Conservation (phyloP, 2,113 vertebrate species). For the Prolemur simus region DNA sequence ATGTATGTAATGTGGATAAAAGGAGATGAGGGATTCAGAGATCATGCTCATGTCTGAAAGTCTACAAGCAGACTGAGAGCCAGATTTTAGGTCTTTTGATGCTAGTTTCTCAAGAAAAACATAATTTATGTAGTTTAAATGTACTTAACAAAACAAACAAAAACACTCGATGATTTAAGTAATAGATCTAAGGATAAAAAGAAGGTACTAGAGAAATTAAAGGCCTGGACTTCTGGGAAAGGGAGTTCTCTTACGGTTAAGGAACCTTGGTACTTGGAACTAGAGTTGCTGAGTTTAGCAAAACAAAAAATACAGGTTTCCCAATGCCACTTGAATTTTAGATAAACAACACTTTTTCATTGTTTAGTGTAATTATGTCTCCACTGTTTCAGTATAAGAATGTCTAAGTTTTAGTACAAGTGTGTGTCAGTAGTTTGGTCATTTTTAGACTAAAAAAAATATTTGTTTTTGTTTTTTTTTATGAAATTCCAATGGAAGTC, state of each 20-base stretch:
- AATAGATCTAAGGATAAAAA: not conserved
- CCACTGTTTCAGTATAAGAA: not conserved
- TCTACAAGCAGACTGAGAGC: not conserved
- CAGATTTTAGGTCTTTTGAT: not conserved
- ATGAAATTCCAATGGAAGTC: not conserved
- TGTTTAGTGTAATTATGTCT: not conserved
- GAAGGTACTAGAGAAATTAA: not conserved
- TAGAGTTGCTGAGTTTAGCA: not conserved
- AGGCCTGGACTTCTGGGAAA: not conserved
- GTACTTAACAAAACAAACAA: not conserved
- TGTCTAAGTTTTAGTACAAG: not conserved
- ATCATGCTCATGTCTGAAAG: not conserved
- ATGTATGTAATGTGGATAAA: not conserved
- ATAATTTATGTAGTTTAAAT: not conserved
- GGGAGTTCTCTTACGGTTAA: not conserved
- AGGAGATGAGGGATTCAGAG: not conserved
- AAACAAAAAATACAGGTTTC: not conserved
- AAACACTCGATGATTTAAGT: not conserved
- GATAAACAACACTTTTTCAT: not conserved
- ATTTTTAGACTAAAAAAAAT: not conserved
- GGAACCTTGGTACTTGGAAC: not conserved
- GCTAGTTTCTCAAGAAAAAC: not conserved
- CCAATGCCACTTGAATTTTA: not conserved
- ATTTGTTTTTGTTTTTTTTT: not conserved
- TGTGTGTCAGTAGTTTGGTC: not conserved